Evolutionary conservation across 1,140 invertebrate genomes (phyloP).

Genomic region (Doryteuthis pealeii): DNA sequence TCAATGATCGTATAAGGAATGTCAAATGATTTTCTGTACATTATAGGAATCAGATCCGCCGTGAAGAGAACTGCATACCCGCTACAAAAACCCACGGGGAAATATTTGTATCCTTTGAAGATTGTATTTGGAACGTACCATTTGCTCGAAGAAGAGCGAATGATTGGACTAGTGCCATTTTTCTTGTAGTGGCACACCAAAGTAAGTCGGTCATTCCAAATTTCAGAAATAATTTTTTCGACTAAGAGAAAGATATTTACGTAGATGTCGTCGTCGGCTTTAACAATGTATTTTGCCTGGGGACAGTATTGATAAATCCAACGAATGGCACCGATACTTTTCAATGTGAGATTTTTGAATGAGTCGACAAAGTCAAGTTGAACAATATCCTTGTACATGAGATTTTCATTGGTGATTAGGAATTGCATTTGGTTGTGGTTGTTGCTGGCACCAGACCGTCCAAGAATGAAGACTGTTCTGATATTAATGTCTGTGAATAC

Average conservation of each 20-base stretch:
- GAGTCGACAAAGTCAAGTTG: slow-evolving; percentile 77
- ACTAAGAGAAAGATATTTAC: slow-evolving; percentile 62
- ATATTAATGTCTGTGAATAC: slow-evolving; percentile 21
- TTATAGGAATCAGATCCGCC: slow-evolving; percentile 44
- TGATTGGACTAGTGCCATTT: slow-evolving; percentile 28
- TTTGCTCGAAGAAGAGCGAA: slow-evolving; percentile 51
- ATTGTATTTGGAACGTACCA: slow-evolving; percentile 54
- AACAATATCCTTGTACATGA: slow-evolving; percentile 70
- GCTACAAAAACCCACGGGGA: slow-evolving; percentile 53
- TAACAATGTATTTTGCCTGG: slow-evolving; percentile 63
- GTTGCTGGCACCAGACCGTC: slow-evolving; percentile 62
- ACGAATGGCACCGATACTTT: slow-evolving; percentile 80
- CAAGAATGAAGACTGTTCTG: slow-evolving; percentile 71
- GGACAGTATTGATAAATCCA: slow-evolving; percentile 72
- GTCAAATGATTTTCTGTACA: slow-evolving; percentile 46
- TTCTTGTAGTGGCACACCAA: slow-evolving; percentile 33
- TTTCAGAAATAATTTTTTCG: slow-evolving; percentile 34
- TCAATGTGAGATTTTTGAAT: slow-evolving; percentile 84
- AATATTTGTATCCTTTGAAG: slow-evolving; percentile 43
- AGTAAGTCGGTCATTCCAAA: slow-evolving; percentile 17
- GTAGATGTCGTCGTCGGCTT: slow-evolving; percentile 71
- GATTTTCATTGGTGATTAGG: slow-evolving; percentile 63
- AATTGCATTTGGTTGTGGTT: slow-evolving; percentile 56
- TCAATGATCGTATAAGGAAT: slow-evolving; percentile 52
- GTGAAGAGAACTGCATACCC: slow-evolving; percentile 59